Conservation (phyloP, 2,113 vertebrate species). For the Peromyscus californicus region DNA sequence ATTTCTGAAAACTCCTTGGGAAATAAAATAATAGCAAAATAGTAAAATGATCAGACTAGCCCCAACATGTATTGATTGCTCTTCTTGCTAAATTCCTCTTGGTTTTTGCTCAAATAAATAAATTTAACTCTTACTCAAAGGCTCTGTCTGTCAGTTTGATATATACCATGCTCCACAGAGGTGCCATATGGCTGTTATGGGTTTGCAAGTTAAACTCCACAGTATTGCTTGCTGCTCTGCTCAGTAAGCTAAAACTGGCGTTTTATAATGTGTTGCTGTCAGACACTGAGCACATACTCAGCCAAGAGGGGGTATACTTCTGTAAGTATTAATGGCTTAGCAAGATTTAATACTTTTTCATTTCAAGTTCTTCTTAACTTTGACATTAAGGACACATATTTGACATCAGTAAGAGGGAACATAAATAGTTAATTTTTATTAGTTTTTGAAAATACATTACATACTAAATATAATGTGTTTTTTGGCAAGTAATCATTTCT, state of each 20-base stretch:
- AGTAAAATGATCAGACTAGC: neutral
- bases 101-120: constrained; percentile 30
- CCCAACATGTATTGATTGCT: neutral
- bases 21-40: neutral
- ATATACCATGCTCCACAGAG: neutral
- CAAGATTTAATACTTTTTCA: neutral
- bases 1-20: neutral
- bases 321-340: neutral
- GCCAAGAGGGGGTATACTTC: neutral
- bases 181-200: neutral
- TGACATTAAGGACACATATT: constrained; percentile 14
- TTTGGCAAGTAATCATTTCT: neutral
- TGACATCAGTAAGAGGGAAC: neutral
- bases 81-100: neutral
- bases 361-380: neutral
- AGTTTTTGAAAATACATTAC: neutral
- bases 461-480: neutral
- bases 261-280: neutral
- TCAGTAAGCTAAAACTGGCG: neutral
- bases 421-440: neutral
- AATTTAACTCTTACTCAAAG: neutral
- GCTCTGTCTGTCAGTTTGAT: constrained; percentile 2
- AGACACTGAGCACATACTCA: neutral
- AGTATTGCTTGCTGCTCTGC: neutral
- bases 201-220: neutral